These are phyloP conservation scores for Actinernus sp. DNA, from an alignment of 92 coral and sea anemone genomes.

Conservation along the genomic window DNA sequence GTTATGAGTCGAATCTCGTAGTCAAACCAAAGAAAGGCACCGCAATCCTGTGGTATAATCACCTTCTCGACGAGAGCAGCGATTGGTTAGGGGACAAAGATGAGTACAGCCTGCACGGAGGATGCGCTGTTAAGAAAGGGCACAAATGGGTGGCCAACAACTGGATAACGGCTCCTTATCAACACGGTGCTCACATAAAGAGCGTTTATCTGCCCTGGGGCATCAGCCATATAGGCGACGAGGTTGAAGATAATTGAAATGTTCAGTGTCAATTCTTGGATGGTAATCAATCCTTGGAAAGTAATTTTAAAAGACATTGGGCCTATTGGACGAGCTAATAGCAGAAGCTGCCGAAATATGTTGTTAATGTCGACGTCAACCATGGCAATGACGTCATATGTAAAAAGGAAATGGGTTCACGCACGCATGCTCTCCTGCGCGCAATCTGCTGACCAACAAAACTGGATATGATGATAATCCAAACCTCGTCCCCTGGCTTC, in stretches of 20 bases:
- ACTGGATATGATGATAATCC: too few species aligned
- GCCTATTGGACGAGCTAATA: too few species aligned
- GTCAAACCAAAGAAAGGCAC: conserved; percentile 87
- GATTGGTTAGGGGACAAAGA: conserved; percentile 95
- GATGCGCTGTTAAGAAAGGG: conserved; percentile 85
- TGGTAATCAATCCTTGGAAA: too few species aligned
- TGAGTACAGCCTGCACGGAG: conserved; percentile 90
- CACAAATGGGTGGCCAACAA: conserved; percentile 96
- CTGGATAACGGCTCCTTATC: conserved; percentile 85
- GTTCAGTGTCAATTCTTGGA: too few species aligned
- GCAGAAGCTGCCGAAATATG: too few species aligned
- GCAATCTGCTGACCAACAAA: too few species aligned
- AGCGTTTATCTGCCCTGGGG: conserved; percentile 51
- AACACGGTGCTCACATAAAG: conserved; percentile 60
- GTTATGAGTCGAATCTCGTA: conserved; percentile 76
- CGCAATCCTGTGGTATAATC: conserved; percentile 96
- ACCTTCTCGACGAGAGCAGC: conserved; percentile 74
- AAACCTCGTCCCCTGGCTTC: too few species aligned
- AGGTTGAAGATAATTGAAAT: neutral
- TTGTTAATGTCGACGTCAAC: too few species aligned
- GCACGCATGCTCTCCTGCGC: too few species aligned
- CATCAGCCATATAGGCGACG: neutral
- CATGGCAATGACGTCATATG: too few species aligned
- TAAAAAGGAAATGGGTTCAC: too few species aligned
- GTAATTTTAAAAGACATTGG: too few species aligned